Evolutionary conservation across 2,797 vertebrate genomes (phyloP).

Genomic region (Meda fulgida): DNA sequence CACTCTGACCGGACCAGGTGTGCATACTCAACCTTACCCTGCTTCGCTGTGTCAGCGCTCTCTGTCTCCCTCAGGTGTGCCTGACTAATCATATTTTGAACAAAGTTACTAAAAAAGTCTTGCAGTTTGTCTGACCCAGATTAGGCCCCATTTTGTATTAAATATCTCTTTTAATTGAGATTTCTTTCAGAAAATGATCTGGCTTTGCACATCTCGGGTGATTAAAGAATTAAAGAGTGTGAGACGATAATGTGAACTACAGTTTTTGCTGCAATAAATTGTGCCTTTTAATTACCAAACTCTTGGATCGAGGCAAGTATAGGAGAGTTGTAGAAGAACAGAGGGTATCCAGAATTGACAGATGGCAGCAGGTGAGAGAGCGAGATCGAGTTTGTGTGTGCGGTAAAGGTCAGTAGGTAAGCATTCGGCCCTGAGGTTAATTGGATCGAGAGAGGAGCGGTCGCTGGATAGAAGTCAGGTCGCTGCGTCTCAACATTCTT

Average conservation of each 20-base stretch:
- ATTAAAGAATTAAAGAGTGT: conserved; percentile 18
- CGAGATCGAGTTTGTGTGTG: not conserved
- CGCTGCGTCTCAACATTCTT: conserved; percentile 60
- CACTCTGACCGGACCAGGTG: conserved; percentile 53
- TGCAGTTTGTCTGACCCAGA: conserved; percentile 43
- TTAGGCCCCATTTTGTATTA: not conserved
- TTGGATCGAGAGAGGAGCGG: conserved; percentile 58
- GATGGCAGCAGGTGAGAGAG: conserved; percentile 51
- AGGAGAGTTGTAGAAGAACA: conserved; percentile 11
- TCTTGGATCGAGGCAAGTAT: conserved; percentile 14
- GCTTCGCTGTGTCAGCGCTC: conserved; percentile 17
- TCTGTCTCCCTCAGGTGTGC: conserved; percentile 32
- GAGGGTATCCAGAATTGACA: conserved; percentile 35
- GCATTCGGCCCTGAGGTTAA: conserved; percentile 56
- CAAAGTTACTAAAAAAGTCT: conserved; percentile 39
- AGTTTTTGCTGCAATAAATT: not conserved
- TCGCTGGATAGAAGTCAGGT: conserved; percentile 52
- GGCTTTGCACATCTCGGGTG: not conserved
- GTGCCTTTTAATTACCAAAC: conserved; percentile 17
- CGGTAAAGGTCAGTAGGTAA: conserved; percentile 54
- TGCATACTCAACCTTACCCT: conserved; percentile 26
- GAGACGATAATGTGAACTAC: not conserved
- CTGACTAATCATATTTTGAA: conserved; percentile 39
- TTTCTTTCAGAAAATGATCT: not conserved
- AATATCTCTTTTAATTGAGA: conserved; percentile 30